phyloP scores from a whole-genome alignment of 2,888 invertebrate genomes.

The Gastrophysa polygoni region DNA sequence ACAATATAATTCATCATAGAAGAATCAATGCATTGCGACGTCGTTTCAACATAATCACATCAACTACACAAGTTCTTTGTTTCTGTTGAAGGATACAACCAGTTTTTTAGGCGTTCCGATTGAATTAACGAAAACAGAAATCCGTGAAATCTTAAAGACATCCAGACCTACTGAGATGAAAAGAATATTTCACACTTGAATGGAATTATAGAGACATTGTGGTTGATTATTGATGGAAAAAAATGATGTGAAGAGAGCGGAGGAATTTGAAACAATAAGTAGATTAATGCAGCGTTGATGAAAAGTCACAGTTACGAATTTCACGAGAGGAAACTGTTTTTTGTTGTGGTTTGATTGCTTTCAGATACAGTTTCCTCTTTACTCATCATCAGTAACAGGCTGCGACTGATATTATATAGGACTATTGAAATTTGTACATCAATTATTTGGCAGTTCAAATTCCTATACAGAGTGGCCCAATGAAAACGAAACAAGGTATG shows the following conservation, averaged over 20 bases:
- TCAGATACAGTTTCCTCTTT: too few relatives aligned
- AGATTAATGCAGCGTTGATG: not conserved
- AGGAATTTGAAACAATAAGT: not conserved
- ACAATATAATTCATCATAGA: too few relatives aligned
- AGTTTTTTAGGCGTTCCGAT: not conserved
- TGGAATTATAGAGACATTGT: not conserved
- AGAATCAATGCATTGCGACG: too few relatives aligned
- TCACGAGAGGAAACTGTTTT: too few relatives aligned
- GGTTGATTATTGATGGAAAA: not conserved
- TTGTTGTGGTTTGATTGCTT: too few relatives aligned
- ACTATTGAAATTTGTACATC: too few relatives aligned
- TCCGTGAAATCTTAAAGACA: slow-evolving; percentile 15
- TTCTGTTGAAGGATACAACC: not conserved
- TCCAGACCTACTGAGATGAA: slow-evolving; percentile 18
- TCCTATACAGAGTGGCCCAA: too few relatives aligned
- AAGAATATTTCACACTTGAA: slow-evolving; percentile 28
- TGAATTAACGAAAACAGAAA: slow-evolving; percentile 14
- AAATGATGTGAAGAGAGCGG: not conserved
- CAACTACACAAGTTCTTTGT: not conserved
- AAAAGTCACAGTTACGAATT: not conserved
- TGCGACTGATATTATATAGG: too few relatives aligned
- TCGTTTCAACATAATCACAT: too few relatives aligned
- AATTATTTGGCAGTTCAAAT: too few relatives aligned
- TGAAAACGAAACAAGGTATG: too few relatives aligned
- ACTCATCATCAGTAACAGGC: too few relatives aligned